Percentiles rank a stretch among this genome's conserved stretches.
Evolutionary conservation across 1,140 invertebrate genomes (phyloP).

Genomic region (Pseudomyrmex concolor): DNA sequence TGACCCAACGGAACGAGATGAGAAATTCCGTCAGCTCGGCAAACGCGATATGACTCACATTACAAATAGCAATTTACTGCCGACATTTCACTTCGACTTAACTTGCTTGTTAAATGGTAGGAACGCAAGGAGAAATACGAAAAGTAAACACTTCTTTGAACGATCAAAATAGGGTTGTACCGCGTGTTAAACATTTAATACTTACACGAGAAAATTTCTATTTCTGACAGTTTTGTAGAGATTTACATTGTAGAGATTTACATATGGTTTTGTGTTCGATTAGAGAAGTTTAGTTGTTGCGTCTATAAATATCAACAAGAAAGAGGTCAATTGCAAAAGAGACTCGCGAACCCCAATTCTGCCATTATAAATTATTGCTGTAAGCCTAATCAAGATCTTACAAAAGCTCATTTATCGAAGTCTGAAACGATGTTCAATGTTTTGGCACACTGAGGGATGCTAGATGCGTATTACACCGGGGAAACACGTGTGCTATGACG

Average conservation of each 20-base stretch:
- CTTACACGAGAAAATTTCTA: background rate
- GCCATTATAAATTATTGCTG: slow-evolving; percentile 36
- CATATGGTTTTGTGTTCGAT: no score
- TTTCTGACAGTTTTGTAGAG: background rate
- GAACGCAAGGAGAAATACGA: slow-evolving; percentile 3
- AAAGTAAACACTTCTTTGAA: background rate
- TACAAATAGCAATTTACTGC: slow-evolving; percentile 45
- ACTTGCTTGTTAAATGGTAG: slow-evolving; percentile 23
- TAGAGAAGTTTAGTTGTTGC: background rate
- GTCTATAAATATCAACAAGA: slow-evolving; percentile 22
- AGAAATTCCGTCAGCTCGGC: slow-evolving; percentile 45
- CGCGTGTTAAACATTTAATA: slow-evolving; percentile 3
- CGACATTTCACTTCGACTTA: slow-evolving; percentile 40
- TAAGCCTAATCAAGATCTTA: slow-evolving; percentile 32
- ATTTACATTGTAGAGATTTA: background rate
- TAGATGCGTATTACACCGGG: slow-evolving; percentile 16
- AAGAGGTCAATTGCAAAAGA: slow-evolving; percentile 53
- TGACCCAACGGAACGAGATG: slow-evolving; percentile 16
- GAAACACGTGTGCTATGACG: slow-evolving; percentile 68
- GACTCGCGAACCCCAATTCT: slow-evolving; percentile 5
- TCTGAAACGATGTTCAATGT: slow-evolving; percentile 26
- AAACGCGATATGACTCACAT: slow-evolving; percentile 41
- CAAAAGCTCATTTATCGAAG: slow-evolving; percentile 36
- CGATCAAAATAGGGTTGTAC: background rate
- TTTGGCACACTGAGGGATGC: background rate